phyloP scores from a whole-genome alignment of 1,140 invertebrate species.

The Drosophila rhopaloa region DNA sequence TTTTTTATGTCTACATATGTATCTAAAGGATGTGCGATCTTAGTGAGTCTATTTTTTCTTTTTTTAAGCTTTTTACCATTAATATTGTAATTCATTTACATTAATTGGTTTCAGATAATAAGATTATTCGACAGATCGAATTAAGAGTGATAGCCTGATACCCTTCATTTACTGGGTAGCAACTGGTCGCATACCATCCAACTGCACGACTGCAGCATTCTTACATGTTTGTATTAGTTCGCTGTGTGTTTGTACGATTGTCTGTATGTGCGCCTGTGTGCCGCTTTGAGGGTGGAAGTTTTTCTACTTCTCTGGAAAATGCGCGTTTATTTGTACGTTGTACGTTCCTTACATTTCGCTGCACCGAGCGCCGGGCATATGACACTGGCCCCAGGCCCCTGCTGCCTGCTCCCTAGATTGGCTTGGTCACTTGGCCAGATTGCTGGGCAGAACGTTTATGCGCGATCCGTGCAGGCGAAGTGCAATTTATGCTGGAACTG shows the following conservation, averaged over 20 bases:
- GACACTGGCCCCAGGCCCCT: conserved; percentile 35
- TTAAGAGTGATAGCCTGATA: background rate
- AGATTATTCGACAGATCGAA: background rate
- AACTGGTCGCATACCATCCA: conserved; percentile 15
- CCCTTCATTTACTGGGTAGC: conserved; percentile 12
- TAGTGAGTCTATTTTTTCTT: too few species aligned
- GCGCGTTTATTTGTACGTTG: conserved; percentile 80
- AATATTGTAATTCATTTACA: too few species aligned
- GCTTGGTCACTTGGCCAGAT: conserved; percentile 9
- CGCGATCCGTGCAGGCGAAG: conserved; percentile 51
- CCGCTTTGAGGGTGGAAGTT: conserved; percentile 81
- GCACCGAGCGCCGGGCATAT: conserved; percentile 62
- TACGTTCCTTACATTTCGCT: conserved; percentile 68
- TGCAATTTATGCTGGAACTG: conserved; percentile 61
- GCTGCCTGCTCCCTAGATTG: conserved; percentile 22
- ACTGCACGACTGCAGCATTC: conserved; percentile 44
- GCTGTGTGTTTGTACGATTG: conserved; percentile 43
- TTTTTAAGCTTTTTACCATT: too few species aligned
- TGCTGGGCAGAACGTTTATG: conserved; percentile 12
- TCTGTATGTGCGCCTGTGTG: conserved; percentile 53
- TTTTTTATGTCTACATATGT: too few species aligned
- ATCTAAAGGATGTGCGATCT: too few species aligned
- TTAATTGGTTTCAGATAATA: too few species aligned
- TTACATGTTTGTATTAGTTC: conserved; percentile 73
- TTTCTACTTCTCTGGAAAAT: conserved; percentile 83